Base-by-base conservation (phyloP, 2,797 vertebrate genomes). In the Mormyrus hasselquistii region DNA sequence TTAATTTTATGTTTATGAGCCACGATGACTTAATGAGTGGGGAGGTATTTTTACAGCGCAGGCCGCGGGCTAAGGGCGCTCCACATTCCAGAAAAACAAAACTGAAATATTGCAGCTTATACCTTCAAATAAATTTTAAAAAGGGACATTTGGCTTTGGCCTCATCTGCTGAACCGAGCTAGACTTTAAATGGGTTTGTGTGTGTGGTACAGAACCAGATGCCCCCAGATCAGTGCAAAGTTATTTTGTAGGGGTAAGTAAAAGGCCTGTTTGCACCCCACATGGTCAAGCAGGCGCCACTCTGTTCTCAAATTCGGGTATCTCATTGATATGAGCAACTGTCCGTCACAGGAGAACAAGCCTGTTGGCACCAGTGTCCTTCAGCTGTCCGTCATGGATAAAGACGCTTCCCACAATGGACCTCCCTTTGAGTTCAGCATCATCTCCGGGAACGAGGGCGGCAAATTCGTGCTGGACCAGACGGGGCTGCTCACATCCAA, bases 331-430 rank as follows among this genome's bases (percentile, higher is more conserved):
- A 9, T 52, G 9, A 3, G 19, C 22, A 19, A 73, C 22, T 7
- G 2, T 82, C 22, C 3, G 3, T 19, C 47, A 91, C 92, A 99
- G 99, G 98, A 99, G 95, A 99, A 99, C 94, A 99, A 99, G 91
- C 97, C 98, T 3, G 94, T 97, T 83, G 98, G 98, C 89, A 99
- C 98, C 89, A 98, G 97, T 93, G 96, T 99, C 94, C 92, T 99
- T 91, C 98, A 99, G 94, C 95, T 99, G 90, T 96, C 97, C 34
- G 96, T 99, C 93, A 96, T 96, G 34, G 98, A 99, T 95, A 96
- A 96, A 92, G 99, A 99, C 92, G 97, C 98, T 88, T 96, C 97
- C 92, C 97, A 98, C 93, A 99, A 99, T 3, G 98, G 98, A 19
- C 97, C 98, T 0, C 99, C 99, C 44, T 99, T 99, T 89, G 94